Evolutionary conservation across 2,113 vertebrate genomes (phyloP), one percentile per base, ranked within the genome.

Genomic region (Plecotus auritus): DNA sequence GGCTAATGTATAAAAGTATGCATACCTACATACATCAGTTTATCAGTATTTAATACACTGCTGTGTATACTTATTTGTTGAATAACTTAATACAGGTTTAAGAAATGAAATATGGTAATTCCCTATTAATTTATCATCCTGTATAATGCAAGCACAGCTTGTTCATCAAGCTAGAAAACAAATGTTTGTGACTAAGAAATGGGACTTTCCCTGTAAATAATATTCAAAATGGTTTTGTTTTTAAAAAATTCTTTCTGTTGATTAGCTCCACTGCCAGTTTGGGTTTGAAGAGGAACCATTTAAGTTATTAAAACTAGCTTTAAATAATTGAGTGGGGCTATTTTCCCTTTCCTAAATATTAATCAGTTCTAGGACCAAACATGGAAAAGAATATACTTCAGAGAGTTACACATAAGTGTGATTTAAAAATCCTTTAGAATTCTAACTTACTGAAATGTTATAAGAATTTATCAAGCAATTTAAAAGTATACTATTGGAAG

Each of bases 271-370:
- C 16, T 95, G 61, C 22, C 51, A 90, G 64, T 85, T 54, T 90
- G 9, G 12, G 22, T 82, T 91, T 96, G 64, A 77, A 84, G 56
- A 73, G 18, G n/a, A 94, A 77, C 28, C 14, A 82, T 37, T 95
- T 94, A 95, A 92, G 70, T 92, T 72, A 84, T 30, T 80, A 73
- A 91, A 92, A n/a, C 35, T 90, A 89, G 47, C 84, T 90, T 85
- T 20, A 87, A 93, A 88, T 90, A 18, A 89, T 54, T 72, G 59
- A 93, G 16, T 89, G 35, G n/a, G 51, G 17, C 47, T 83, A 78
- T 72, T 95, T 91, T 83, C 37, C 16, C 45, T 80, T 96, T 84
- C 67, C 45, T 86, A 87, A 95, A 72, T 92, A 96, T 86, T 95
- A 85, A 83, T 83, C 47, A 88, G 59, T 76, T 90, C 28, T 82